Base-by-base conservation (phyloP, 2,888 invertebrate species). In the Netelia melanura region DNA sequence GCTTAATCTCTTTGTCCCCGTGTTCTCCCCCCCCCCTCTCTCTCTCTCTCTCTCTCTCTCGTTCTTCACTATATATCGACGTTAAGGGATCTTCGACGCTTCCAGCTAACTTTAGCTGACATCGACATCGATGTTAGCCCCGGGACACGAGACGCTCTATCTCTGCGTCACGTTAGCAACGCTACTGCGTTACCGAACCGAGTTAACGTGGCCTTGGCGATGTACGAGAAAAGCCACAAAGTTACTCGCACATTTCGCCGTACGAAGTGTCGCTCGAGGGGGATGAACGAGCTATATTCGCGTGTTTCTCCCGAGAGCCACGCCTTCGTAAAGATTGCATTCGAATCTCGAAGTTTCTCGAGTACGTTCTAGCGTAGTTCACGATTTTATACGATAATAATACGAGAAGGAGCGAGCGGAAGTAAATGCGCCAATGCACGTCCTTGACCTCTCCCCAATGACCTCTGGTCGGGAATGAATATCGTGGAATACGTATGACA, bases 41-140 rank as follows among this genome's bases (percentile, higher is more conserved):
- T 38, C 56, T 5, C 30, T 30, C 30, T 3, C 54, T 71, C 58
- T 70, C 44, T 61, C 11, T 23, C 23, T 61, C 68, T 58, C 25
- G 23, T 43, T 14, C 21, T 23, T 21, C 38, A 25, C 43, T 43
- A 48, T 38, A 17, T 61, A 17, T 61, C 62, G 61, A 30, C 62
- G 38, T 38, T 38, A 8, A 8, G 8, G 38, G 38, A 85, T 81
- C 81, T 70, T 85, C 77, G 78, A 81, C 70, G 48, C 68, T 81
- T 78, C 48, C 48, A 74, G 64, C 58, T 71, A 81, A 81, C 78
- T 81, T 85, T 85, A 52, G 84, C 58, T 72, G 71, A 78, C 78
- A 81, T 78, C 74, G 61, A 56, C 70, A 64, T 58, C 56, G 65
- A 78, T 81, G 78, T 81, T 70, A 70, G 74, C 84, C 81, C 38